Evolutionary conservation across 2,888 invertebrate genomes (phyloP).

Genomic region (Hypselothyrea guttata): DNA sequence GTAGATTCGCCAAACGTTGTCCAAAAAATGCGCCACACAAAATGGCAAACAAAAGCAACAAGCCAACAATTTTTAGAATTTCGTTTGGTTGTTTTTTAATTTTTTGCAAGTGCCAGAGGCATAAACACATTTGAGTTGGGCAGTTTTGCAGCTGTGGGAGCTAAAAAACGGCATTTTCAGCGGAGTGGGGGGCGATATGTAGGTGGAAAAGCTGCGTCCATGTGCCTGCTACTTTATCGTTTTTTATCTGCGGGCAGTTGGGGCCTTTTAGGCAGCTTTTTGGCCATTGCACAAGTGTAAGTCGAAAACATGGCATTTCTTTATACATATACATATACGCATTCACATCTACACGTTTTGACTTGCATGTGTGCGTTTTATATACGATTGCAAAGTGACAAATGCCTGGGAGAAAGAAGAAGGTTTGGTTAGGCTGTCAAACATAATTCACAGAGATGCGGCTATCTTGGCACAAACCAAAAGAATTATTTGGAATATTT

Average conservation of each 20-base stretch:
- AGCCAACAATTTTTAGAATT: slow-evolving; percentile 65
- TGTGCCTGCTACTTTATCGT: slow-evolving; percentile 52
- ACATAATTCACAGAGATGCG: background rate
- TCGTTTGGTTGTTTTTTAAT: slow-evolving; percentile 33
- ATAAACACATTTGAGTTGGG: slow-evolving; percentile 54
- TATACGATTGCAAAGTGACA: slow-evolving; percentile 49
- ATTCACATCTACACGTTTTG: background rate
- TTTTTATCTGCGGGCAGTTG: slow-evolving; percentile 49
- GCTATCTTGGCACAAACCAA: background rate
- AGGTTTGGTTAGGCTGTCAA: background rate
- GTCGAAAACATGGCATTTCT: slow-evolving; percentile 52
- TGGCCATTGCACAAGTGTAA: slow-evolving; percentile 53
- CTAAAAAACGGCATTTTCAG: too few species aligned
- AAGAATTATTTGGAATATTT: slow-evolving; percentile 15
- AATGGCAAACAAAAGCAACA: slow-evolving; percentile 76
- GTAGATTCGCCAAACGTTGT: slow-evolving; percentile 34
- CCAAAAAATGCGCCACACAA: slow-evolving; percentile 52
- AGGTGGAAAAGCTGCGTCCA: slow-evolving; percentile 29
- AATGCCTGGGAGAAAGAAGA: slow-evolving; percentile 9
- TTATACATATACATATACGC: slow-evolving; percentile 39
- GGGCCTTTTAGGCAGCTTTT: slow-evolving; percentile 54
- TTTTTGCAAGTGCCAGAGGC: slow-evolving; percentile 68
- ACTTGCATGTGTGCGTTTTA: slow-evolving; percentile 29
- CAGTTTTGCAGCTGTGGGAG: slow-evolving; percentile 5
- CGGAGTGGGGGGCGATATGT: background rate